phyloP scores from a whole-genome alignment of 2,113 vertebrate species.

The Pomatorhinus ruficollis region DNA sequence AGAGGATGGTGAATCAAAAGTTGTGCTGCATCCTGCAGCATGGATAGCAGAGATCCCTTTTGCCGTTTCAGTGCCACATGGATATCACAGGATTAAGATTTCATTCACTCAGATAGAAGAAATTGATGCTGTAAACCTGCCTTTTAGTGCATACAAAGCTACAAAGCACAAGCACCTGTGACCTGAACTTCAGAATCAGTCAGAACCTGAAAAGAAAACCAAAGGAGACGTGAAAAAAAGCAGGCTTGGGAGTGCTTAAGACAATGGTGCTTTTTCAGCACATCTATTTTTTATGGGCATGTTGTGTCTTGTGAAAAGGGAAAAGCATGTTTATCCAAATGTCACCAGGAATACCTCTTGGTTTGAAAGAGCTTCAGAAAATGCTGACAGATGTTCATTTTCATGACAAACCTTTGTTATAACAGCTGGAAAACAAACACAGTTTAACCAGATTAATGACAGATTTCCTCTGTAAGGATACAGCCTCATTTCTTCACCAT shows the following conservation, averaged over 20 bases:
- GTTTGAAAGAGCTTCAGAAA: slow-evolving; percentile 23
- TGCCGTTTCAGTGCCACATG: neutral
- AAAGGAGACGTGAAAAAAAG: neutral
- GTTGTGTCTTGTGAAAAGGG: neutral
- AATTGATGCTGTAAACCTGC: neutral
- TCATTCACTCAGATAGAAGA: neutral
- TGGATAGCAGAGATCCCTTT: neutral
- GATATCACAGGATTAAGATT: neutral
- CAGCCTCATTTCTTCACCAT: neutral
- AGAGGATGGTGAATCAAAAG: neutral
- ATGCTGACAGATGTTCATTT: slow-evolving; percentile 2
- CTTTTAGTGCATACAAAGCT: neutral
- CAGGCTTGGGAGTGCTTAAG: neutral
- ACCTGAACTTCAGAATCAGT: neutral
- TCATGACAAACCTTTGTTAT: neutral
- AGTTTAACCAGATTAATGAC: neutral
- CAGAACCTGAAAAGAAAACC: neutral
- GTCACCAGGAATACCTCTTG: neutral
- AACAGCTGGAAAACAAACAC: neutral
- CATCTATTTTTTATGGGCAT: neutral
- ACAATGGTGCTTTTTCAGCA: neutral
- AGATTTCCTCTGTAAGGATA: neutral
- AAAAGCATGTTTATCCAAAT: neutral
- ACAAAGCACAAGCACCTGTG: neutral
- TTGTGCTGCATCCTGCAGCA: neutral